Conservation (phyloP, 1,140 invertebrate species). For the Coenobita brevimanus region DNA sequence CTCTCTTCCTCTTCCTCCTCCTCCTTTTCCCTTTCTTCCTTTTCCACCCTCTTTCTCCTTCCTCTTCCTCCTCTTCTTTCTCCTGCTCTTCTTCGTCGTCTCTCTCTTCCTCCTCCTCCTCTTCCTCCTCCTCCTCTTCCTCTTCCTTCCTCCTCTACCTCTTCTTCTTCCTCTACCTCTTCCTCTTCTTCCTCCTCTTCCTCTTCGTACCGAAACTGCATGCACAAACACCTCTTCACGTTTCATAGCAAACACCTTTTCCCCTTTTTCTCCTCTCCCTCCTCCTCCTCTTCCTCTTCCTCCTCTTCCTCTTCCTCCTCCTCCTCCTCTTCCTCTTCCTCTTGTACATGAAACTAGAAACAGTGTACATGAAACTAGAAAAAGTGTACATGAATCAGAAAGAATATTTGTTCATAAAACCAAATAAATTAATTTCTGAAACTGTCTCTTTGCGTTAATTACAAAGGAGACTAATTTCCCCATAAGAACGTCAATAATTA, state of each 20-base stretch:
- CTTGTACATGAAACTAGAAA: background rate
- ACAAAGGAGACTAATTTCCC: too few relatives aligned
- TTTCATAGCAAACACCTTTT: background rate
- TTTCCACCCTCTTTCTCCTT: background rate
- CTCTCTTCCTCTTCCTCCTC: background rate
- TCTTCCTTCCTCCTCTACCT: background rate
- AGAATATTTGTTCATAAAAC: too few relatives aligned
- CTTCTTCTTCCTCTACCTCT: background rate
- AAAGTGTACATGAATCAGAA: too few relatives aligned
- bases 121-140: slow-evolving; percentile 4
- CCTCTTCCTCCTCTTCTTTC: background rate
- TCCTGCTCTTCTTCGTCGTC: background rate
- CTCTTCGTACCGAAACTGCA: background rate
- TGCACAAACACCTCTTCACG: background rate
- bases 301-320: background rate
- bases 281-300: background rate
- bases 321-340: background rate
- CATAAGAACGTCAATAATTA: too few relatives aligned
- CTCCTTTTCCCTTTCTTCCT: background rate
- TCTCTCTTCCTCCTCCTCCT: background rate
- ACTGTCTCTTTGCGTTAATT: too few relatives aligned
- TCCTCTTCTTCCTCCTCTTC: background rate
- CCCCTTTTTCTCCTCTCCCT: background rate
- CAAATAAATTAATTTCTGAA: too few relatives aligned
- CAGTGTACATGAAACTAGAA: too few relatives aligned